Evolutionary conservation across 2,113 vertebrate genomes (phyloP), one percentile per base, ranked within the genome.

Genomic region (Arvicanthis niloticus): DNA sequence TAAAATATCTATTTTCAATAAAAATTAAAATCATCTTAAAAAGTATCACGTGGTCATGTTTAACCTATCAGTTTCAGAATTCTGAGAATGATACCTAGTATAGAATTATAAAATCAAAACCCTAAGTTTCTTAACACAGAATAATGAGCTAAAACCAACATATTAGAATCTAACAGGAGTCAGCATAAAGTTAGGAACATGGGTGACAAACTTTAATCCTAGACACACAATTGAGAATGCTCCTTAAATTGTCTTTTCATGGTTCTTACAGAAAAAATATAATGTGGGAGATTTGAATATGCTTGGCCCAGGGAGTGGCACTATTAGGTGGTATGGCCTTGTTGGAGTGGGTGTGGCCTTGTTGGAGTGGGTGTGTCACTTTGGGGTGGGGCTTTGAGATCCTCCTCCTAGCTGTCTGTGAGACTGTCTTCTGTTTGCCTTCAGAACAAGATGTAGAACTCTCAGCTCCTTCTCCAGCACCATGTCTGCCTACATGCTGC

Each of bases 21-120:
- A 60, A 53, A 82, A 60, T 8, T 82, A 40, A 60, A 82, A 82
- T 40, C 37, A 40, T 22, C n/a, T 40, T 60, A 15, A 58, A 58
- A 81, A 40, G 24, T 13, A 77, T 92, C 42, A 42, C 1, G 17
- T 62, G 29, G 3, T 0, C 11, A 15, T 88, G 42, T 17, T 31
- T 80, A 19, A 40, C 82, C 42, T 56, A n/a, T 10, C 34, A 40
- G 17, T 5, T 60, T 93, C 51, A 76, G 12, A 67, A 68, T 24
- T 40, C 12, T 76, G 26, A 22, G 8, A 75, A 45, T 31, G 12
- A 9, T 72, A 29, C 51, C 4, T 26, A 53, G 13, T 10, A 48
- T 34, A 65, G 45, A 48, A 67, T 67, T 34, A 48, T n/a, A 53
- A 88, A 96, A 67, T 78, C 58, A 87, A 37, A 93, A 90, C 87